Evolutionary conservation across 2,113 vertebrate genomes (phyloP).

Genomic region (Peromyscus polionotus): DNA sequence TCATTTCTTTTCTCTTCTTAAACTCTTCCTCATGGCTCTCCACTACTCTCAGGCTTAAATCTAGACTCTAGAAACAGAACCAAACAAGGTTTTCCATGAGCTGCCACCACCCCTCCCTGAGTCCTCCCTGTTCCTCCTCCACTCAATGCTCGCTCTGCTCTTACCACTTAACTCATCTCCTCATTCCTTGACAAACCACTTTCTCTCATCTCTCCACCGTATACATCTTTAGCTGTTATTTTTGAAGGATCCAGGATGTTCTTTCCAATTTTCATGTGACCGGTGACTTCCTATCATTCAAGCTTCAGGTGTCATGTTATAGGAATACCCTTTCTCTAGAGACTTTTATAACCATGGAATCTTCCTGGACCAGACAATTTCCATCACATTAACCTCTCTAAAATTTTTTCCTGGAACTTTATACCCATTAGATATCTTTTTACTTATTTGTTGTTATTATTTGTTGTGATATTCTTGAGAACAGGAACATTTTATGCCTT

Average conservation of each 20-base stretch:
- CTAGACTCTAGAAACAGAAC: background rate
- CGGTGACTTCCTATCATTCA: background rate
- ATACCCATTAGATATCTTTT: slow-evolving; percentile 19
- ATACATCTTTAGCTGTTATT: background rate
- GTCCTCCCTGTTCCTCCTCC: too few species aligned
- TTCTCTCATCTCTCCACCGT: background rate
- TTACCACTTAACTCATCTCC: background rate
- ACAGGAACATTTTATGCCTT: slow-evolving; percentile 12
- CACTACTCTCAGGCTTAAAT: slow-evolving; percentile 3
- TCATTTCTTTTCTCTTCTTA: background rate
- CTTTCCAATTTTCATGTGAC: background rate
- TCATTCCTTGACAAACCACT: background rate
- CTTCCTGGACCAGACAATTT: background rate
- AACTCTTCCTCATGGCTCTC: background rate
- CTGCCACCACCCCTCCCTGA: background rate
- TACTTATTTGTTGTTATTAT: background rate
- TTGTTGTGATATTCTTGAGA: background rate
- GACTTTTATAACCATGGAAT: background rate
- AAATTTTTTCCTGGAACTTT: background rate
- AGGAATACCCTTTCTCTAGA: background rate
- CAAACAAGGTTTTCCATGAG: background rate
- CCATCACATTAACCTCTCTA: background rate
- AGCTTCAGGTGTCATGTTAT: background rate
- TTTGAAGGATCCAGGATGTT: background rate
- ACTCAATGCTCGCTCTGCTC: background rate